Evolutionary conservation across 1,140 invertebrate genomes (phyloP).

Genomic region (Drepana arcuata): DNA sequence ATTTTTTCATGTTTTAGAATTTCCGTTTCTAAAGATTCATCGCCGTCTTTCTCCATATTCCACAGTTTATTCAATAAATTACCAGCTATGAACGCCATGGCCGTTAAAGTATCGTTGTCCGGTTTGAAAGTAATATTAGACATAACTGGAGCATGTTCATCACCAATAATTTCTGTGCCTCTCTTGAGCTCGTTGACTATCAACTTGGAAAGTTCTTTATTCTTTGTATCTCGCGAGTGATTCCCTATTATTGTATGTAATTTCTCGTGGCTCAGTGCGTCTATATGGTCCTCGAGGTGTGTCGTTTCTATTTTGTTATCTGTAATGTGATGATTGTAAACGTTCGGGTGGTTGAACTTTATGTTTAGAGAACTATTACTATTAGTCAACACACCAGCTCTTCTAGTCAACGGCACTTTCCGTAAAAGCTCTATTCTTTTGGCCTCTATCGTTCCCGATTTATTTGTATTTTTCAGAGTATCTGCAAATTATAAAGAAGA

Average conservation of each 20-base stretch:
- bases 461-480: conserved; percentile 36
- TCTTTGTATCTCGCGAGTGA: conserved; percentile 33
- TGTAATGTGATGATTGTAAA: conserved; percentile 33
- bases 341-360: conserved; percentile 32
- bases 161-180: conserved; percentile 45
- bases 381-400: conserved; percentile 16
- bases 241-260: conserved; percentile 34
- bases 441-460: conserved; percentile 36
- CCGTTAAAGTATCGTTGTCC: conserved; percentile 57
- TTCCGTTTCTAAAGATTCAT: conserved; percentile 38
- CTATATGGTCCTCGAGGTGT: conserved; percentile 18
- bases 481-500: conserved; percentile 31
- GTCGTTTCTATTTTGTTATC: conserved; percentile 49
- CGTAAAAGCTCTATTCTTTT: conserved; percentile 23
- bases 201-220: conserved; percentile 45
- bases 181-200: conserved; percentile 51
- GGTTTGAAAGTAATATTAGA: conserved; percentile 58
- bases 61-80: conserved; percentile 56
- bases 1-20: conserved; percentile 55
- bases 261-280: conserved; percentile 18
- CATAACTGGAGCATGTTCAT: conserved; percentile 29
- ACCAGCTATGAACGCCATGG: conserved; percentile 58
- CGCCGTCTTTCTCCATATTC: conserved; percentile 48
- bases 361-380: conserved; percentile 34
- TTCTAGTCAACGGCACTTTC: conserved; percentile 26